These are phyloP conservation scores for Dryadula phaetusa DNA, from an alignment of 2,888 invertebrate species.

Conservation along the genomic window DNA sequence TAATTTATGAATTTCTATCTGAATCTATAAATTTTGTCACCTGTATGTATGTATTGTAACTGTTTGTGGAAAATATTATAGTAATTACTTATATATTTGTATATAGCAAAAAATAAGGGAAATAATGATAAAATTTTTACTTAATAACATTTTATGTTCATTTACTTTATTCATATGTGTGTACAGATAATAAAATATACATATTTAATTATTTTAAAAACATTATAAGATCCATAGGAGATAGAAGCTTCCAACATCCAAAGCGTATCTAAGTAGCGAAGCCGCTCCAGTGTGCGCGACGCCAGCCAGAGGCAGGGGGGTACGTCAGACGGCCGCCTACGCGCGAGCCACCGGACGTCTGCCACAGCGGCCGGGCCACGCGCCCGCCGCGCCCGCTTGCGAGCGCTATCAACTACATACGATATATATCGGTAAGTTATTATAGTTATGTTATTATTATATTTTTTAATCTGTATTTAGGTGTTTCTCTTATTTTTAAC, in stretches of 20 bases:
- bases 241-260: constrained; percentile 13
- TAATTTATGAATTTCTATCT: no score
- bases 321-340: constrained; percentile 75
- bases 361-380: constrained; percentile 80
- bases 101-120: no score
- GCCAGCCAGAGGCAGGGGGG: constrained; percentile 49
- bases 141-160: no score
- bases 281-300: constrained; percentile 39
- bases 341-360: constrained; percentile 74
- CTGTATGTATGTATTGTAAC: no score
- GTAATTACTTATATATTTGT: no score
- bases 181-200: no score
- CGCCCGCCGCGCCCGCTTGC: constrained; percentile 78
- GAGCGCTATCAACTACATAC: constrained; percentile 50
- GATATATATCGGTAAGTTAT: constrained; percentile 20
- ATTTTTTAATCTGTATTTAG: neutral
- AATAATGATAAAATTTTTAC: no score
- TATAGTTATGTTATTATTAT: neutral
- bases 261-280: constrained; percentile 16
- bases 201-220: neutral
- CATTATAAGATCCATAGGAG: neutral
- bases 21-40: no score
- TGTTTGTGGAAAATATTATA: no score
- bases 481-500: neutral
- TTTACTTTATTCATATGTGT: no score